phyloP scores from a whole-genome alignment of 53 echinoderm and acorn worm genomes.

The Henricia sp. region DNA sequence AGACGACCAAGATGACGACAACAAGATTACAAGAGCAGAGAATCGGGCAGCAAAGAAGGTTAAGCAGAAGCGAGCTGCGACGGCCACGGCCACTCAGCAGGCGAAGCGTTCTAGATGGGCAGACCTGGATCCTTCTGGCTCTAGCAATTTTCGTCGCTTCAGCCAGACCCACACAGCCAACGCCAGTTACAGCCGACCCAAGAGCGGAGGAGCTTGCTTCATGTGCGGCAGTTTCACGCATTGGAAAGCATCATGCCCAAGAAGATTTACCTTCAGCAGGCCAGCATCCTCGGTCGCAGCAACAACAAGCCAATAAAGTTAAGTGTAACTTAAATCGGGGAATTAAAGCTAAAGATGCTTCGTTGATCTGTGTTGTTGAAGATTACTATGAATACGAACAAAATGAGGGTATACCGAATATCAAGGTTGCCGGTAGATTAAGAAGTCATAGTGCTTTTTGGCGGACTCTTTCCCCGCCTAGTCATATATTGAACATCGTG shows the following conservation, averaged over 20 bases:
- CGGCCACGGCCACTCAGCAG: no score
- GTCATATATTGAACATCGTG: not conserved
- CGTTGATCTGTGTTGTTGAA: not conserved
- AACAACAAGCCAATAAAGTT: not conserved
- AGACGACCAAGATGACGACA: slow-evolving; percentile 33
- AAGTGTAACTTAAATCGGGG: not conserved
- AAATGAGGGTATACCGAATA: not conserved
- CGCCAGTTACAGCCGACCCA: not conserved
- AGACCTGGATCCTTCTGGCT: not conserved
- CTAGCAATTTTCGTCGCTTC: slow-evolving; percentile 5
- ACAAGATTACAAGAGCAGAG: slow-evolving; percentile 37
- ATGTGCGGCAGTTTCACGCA: slow-evolving; percentile 15
- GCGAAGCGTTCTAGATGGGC: not conserved
- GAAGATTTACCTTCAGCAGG: not conserved
- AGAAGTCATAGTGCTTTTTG: not conserved
- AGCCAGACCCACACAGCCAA: not conserved
- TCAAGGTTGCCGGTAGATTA: not conserved
- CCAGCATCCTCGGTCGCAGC: not conserved
- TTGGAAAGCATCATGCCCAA: slow-evolving; percentile 21
- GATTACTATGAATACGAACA: not conserved
- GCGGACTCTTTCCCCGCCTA: not conserved
- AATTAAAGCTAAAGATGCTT: not conserved
- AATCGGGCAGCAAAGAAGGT: slow-evolving; percentile 6
- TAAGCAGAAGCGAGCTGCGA: slow-evolving; percentile 24
- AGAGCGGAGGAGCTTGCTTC: slow-evolving; percentile 17